Conservation (phyloP, 2,113 vertebrate genomes). For the Silurus meridionalis region DNA sequence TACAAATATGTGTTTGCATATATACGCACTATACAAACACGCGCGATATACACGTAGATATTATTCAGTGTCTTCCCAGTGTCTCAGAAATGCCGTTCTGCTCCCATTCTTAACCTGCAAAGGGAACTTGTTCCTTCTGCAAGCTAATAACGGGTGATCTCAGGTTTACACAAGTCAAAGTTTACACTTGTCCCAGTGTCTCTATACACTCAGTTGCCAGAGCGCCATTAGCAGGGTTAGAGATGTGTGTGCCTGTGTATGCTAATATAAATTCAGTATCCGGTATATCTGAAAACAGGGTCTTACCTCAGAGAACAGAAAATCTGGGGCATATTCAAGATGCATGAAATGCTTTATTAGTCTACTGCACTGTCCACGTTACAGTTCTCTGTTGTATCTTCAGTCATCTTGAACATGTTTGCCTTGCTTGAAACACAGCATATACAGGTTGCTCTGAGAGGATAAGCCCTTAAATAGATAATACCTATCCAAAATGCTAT, state of each 20-base stretch:
- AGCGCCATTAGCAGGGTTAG: constrained; percentile 37
- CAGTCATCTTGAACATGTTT: neutral
- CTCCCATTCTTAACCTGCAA: constrained; percentile 42
- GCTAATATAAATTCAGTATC: constrained; percentile 8
- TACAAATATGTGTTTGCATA: neutral
- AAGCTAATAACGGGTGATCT: constrained; percentile 38
- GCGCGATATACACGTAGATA: neutral
- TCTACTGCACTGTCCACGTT: constrained; percentile 20
- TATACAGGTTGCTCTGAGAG: neutral
- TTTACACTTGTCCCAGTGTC: constrained; percentile 43
- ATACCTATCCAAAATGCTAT: neutral
- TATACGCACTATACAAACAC: neutral
- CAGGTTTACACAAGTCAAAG: constrained; percentile 50
- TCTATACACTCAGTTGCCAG: neutral
- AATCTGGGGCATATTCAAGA: constrained; percentile 22
- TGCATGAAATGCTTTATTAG: neutral
- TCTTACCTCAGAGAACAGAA: constrained; percentile 1
- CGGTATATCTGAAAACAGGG: constrained; percentile 20
- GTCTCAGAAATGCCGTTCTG: constrained; percentile 35
- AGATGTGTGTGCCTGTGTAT: constrained; percentile 18
- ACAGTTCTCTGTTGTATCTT: neutral
- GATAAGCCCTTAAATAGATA: neutral
- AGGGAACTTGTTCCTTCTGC: constrained; percentile 18
- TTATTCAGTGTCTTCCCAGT: constrained; percentile 44
- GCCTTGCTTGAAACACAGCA: neutral